Base-by-base conservation (phyloP, 2,113 vertebrate species). In the Capra hircus region DNA sequence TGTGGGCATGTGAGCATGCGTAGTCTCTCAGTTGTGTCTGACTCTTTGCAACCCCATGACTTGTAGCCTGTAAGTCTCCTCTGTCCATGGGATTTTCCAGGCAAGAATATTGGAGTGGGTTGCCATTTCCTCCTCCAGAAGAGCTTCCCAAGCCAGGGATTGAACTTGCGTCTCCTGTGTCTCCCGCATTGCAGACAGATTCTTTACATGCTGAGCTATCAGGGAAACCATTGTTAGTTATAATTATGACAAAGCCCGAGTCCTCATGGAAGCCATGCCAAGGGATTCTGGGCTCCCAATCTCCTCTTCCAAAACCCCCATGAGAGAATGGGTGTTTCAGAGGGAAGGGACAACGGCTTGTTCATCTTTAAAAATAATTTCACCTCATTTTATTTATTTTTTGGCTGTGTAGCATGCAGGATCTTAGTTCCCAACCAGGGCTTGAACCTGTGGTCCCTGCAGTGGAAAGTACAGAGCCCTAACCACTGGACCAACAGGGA, bases 1-100 rank as follows among this genome's bases (percentile, higher is more conserved):
- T 36, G 19, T 2, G 9, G 23, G n/a, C n/a, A 10, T 5, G 16
- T 19, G 62, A 1, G 4, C 16, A n/a, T 12, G 10, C 0, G 2
- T 36, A 23, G 19, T 71, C n/a, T 71, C 67, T 71, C n/a, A 36
- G n/a, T 12, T 36, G 19, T 71, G 64, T 71, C 64, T 0, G 9
- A 19, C 67, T 71, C 67, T 71, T 36, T 71, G 67, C 19, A 36
- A 23, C 67, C 4, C n/a, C 67, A 23, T 71, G 19, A 36, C 9
- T 36, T 23, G 67, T 21, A 71, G 19, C n/a, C 67, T 71, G 17
- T 36, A 36, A 36, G 67, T 71, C n/a, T 11, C 19, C 19, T 71
- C n/a, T 23, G 5, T 71, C 67, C n/a, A 23, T 12, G 67, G 64
- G 67, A 36, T 71, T 71, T 21, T 36, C 19, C n/a, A 19, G 9